Evolutionary conservation across 2,113 vertebrate genomes (phyloP).

Genomic region (Cebus imitator): DNA sequence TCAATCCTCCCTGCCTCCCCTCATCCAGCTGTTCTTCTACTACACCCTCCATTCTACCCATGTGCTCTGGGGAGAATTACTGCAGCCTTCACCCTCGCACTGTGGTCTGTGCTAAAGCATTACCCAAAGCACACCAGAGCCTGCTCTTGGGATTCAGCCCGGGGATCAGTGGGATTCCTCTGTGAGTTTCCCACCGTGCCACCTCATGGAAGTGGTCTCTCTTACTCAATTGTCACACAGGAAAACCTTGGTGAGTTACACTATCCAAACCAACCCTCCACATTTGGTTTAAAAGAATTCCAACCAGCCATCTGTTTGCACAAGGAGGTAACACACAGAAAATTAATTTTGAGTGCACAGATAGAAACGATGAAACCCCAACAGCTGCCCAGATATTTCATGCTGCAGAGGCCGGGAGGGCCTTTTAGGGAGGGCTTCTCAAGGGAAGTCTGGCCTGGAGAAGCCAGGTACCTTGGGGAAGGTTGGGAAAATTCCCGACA

Average conservation of each 20-base stretch:
- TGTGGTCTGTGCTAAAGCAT: background rate
- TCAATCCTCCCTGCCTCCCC: background rate
- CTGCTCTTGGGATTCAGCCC: background rate
- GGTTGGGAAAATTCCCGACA: background rate
- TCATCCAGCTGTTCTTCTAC: background rate
- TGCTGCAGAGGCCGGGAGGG: background rate
- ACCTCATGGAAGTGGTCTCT: background rate
- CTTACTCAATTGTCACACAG: background rate
- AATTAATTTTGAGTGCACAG: constrained; percentile 43
- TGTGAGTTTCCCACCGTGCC: too few species aligned
- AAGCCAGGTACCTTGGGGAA: background rate
- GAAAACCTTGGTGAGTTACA: background rate
- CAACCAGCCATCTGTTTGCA: background rate
- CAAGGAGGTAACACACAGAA: constrained; percentile 7
- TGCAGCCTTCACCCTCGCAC: background rate
- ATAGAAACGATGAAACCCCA: background rate
- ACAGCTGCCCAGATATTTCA: background rate
- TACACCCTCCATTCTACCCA: background rate
- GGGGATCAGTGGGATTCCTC: background rate
- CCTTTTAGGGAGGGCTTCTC: background rate
- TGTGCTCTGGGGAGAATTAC: background rate
- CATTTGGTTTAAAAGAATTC: background rate
- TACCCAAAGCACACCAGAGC: background rate
- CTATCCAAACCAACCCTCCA: background rate
- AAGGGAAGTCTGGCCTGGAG: background rate